Conservation (phyloP, 2,888 invertebrate species). For the Cynaeus angustus region DNA sequence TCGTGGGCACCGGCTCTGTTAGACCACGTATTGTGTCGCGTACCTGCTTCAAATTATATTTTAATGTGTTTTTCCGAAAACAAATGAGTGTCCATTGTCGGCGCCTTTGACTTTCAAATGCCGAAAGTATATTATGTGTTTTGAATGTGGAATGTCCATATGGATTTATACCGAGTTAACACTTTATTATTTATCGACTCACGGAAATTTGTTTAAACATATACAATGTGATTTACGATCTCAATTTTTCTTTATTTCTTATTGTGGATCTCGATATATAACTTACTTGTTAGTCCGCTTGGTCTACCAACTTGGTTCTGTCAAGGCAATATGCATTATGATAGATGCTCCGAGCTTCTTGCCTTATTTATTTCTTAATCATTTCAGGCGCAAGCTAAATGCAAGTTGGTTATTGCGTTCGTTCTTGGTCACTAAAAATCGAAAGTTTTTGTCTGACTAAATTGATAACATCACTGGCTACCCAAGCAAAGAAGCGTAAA, state of each 20-base stretch:
- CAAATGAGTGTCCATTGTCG: conserved; percentile 71
- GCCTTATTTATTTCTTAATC: conserved; percentile 54
- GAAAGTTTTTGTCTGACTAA: conserved; percentile 3
- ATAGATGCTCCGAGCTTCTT: conserved; percentile 53
- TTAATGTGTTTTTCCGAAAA: conserved; percentile 72
- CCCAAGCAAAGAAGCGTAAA: conserved; percentile 50
- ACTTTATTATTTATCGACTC: conserved; percentile 67
- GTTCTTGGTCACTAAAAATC: conserved; percentile 14
- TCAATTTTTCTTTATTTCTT: conserved; percentile 60
- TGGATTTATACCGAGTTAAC: conserved; percentile 67
- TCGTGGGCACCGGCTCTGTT: conserved; percentile 60
- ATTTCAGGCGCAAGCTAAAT: conserved; percentile 51
- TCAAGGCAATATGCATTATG: conserved; percentile 54
- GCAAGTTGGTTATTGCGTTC: conserved; percentile 48
- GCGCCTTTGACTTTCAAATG: conserved; percentile 68
- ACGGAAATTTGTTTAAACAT: conserved; percentile 64
- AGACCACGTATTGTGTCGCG: conserved; percentile 71
- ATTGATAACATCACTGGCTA: conserved; percentile 45
- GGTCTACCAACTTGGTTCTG: conserved; percentile 54
- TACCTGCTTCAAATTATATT: conserved; percentile 71
- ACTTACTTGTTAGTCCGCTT: conserved; percentile 54
- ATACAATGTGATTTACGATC: conserved; percentile 61
- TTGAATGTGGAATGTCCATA: conserved; percentile 69
- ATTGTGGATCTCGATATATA: conserved; percentile 55
- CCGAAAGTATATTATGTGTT: conserved; percentile 70